Evolutionary conservation across 2,888 invertebrate species (phyloP).

Genomic region (Agrochola litura): DNA sequence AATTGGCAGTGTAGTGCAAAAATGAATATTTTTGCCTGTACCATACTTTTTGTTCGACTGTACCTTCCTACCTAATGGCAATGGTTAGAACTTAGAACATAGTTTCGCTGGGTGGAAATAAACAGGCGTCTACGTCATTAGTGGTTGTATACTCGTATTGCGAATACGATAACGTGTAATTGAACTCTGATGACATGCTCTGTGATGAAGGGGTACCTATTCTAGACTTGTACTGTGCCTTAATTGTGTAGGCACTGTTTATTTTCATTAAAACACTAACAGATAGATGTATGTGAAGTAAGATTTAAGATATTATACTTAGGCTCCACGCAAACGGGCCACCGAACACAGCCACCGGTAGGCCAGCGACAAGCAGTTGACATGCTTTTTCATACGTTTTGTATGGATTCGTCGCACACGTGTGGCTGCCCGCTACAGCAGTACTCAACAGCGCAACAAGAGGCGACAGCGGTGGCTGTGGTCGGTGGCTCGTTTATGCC

Average conservation of each 20-base stretch:
- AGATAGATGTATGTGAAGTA: background rate
- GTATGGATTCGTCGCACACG: too few relatives aligned
- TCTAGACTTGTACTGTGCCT: conserved; percentile 23
- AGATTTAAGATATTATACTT: background rate
- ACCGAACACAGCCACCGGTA: too few relatives aligned
- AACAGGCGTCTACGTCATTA: conserved; percentile 47
- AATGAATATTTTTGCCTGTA: background rate
- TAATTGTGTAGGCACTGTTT: conserved; percentile 11
- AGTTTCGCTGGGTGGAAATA: conserved; percentile 55
- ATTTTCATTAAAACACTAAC: conserved; percentile 18
- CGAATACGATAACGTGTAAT: conserved; percentile 47
- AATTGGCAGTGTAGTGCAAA: background rate
- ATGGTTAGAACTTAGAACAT: conserved; percentile 55
- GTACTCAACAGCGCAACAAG: too few relatives aligned
- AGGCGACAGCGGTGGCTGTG: too few relatives aligned
- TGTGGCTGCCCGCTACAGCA: too few relatives aligned
- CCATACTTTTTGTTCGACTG: background rate
- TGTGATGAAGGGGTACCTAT: conserved; percentile 27
- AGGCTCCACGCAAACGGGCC: too few relatives aligned
- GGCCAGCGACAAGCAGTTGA: too few relatives aligned
- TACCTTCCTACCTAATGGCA: conserved; percentile 42
- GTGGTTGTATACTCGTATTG: conserved; percentile 46
- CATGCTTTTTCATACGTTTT: too few relatives aligned
- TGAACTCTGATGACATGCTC: conserved; percentile 40
- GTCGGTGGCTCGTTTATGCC: too few relatives aligned